Evolutionary conservation across 2,888 invertebrate genomes (phyloP).

Genomic region (Maniola hyperantus): DNA sequence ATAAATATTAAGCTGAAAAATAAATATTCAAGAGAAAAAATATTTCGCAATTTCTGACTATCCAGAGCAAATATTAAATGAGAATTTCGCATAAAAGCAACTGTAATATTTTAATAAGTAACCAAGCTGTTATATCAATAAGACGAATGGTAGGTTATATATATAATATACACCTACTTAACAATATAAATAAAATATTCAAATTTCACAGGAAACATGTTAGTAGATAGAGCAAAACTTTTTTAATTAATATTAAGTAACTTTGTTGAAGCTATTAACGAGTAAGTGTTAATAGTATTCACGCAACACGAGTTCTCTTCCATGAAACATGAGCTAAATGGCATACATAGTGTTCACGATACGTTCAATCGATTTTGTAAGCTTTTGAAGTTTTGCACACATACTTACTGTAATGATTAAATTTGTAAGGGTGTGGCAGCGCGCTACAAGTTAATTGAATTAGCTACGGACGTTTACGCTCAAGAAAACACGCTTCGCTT

Average conservation of each 20-base stretch:
- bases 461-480: conserved; percentile 19
- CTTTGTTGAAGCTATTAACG: not conserved
- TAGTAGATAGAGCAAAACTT: too few relatives aligned
- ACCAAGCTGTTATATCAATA: not conserved
- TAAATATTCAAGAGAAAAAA: not conserved
- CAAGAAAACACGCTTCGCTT: conserved; percentile 15
- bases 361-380: conserved; percentile 8
- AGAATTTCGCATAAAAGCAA: not conserved
- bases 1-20: not conserved
- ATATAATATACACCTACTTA: too few relatives aligned
- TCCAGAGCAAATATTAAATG: not conserved
- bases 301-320: not conserved
- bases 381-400: conserved; percentile 14
- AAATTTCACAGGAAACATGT: too few relatives aligned
- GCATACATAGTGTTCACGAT: not conserved
- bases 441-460: conserved; percentile 20
- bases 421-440: conserved; percentile 17
- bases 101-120: not conserved
- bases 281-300: not conserved
- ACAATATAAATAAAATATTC: too few relatives aligned
- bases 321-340: not conserved
- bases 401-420: conserved; percentile 11
- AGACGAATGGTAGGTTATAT: too few relatives aligned
- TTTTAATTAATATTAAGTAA: not conserved
- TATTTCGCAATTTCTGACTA: not conserved